Conservation (phyloP, 2,113 vertebrate genomes). For the Hydropotes inermis region DNA sequence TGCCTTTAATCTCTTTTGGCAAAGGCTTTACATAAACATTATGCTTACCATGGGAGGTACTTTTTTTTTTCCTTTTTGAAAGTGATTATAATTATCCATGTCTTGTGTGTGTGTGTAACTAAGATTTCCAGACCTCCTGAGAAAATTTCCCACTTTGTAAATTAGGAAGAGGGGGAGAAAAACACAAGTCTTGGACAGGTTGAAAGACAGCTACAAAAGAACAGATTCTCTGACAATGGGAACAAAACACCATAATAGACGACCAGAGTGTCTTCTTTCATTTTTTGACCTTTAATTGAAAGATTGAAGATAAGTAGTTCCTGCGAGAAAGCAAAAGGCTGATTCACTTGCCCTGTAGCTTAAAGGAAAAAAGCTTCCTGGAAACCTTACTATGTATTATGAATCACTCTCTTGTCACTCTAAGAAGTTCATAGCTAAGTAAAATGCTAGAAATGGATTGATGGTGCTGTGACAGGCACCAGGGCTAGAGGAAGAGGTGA, state of each 20-base stretch:
- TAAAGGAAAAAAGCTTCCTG: slow-evolving; percentile 80
- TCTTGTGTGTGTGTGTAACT: background rate
- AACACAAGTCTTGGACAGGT: slow-evolving; percentile 25
- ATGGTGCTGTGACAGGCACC: slow-evolving; percentile 72
- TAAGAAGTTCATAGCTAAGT: slow-evolving; percentile 80
- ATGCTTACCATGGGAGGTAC: background rate
- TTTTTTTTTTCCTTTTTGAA: background rate
- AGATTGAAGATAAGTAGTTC: slow-evolving; percentile 85
- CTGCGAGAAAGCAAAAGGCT: slow-evolving; percentile 82
- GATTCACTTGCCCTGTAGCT: slow-evolving; percentile 82
- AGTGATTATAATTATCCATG: background rate
- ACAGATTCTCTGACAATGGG: slow-evolving; percentile 53
- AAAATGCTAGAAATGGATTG: slow-evolving; percentile 82
- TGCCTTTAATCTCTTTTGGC: slow-evolving; percentile 9
- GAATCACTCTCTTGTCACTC: slow-evolving; percentile 81
- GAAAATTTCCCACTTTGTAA: slow-evolving; percentile 67
- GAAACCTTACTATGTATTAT: slow-evolving; percentile 79
- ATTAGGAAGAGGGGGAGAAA: slow-evolving; percentile 36
- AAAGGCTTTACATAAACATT: slow-evolving; percentile 29
- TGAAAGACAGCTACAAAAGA: slow-evolving; percentile 61
- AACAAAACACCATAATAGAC: slow-evolving; percentile 73
- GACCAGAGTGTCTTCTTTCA: slow-evolving; percentile 71
- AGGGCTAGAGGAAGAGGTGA: slow-evolving; percentile 74
- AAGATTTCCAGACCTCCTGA: slow-evolving; percentile 39
- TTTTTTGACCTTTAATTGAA: slow-evolving; percentile 89